Conservation (phyloP, 2,797 vertebrate species). For the Lophius americanus region DNA sequence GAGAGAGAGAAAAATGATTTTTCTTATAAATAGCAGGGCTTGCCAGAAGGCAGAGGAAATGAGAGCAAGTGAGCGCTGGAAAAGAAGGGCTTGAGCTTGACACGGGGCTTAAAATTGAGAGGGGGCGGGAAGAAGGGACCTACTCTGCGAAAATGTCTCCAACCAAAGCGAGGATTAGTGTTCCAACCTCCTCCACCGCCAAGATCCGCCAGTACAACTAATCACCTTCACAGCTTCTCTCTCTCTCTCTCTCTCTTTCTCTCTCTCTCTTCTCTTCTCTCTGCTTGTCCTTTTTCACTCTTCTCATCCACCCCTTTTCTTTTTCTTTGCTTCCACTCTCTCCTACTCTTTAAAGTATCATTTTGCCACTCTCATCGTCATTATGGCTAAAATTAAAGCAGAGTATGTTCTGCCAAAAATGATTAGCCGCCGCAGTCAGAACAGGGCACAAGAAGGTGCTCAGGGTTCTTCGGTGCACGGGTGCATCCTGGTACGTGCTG, state of each 20-base stretch:
- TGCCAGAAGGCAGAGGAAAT: conserved; percentile 88
- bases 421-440: conserved; percentile 75
- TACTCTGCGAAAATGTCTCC: conserved; percentile 85
- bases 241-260: conserved; percentile 34
- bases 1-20: conserved; percentile 82
- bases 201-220: conserved; percentile 86
- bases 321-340: conserved; percentile 53
- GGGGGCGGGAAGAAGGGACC: conserved; percentile 85
- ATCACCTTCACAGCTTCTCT: conserved; percentile 80
- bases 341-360: conserved; percentile 78
- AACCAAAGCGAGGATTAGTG: conserved; percentile 88
- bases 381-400: conserved; percentile 82
- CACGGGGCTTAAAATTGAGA: conserved; percentile 89
- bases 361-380: conserved; percentile 69
- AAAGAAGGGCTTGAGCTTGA: conserved; percentile 86
- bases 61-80: conserved; percentile 84
- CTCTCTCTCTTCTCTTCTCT: conserved; percentile 39
- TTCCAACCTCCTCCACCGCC: conserved; percentile 84
- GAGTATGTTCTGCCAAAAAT: conserved; percentile 78
- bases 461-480: conserved; percentile 9
- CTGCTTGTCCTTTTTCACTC: conserved; percentile 46
- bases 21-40: conserved; percentile 88
- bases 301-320: conserved; percentile 43
- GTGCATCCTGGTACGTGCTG: conserved; percentile 18
- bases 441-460: conserved; percentile 59